Conservation (phyloP, 2,888 invertebrate species). For the Ecdyonurus torrentis region DNA sequence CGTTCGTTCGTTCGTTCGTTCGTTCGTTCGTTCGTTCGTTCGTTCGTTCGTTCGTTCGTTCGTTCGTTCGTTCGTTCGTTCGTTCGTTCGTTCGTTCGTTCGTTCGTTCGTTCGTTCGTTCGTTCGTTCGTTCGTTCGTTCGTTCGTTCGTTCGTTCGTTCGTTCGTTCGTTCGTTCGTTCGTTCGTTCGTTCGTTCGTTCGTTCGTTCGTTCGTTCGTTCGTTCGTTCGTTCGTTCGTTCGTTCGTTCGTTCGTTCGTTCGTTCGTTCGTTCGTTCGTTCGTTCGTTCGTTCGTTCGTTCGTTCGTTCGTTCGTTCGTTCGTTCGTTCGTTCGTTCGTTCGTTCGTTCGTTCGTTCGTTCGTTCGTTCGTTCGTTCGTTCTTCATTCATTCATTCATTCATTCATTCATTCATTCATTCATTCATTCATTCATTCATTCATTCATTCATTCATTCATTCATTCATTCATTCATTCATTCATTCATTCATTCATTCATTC, state of each 20-base stretch:
- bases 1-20: background rate
- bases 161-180: too few relatives aligned
- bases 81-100: background rate
- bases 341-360: too few relatives aligned
- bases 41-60: background rate
- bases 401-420: background rate
- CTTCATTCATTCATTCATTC: background rate
- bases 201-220: too few relatives aligned
- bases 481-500: background rate
- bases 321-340: too few relatives aligned
- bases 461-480: background rate
- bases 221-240: too few relatives aligned
- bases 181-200: too few relatives aligned
- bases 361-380: too few relatives aligned
- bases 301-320: too few relatives aligned
- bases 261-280: too few relatives aligned
- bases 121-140: background rate
- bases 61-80: background rate
- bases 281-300: too few relatives aligned
- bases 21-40: background rate
- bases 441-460: background rate
- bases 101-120: background rate
- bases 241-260: too few relatives aligned
- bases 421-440: background rate
- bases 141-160: background rate